Base-by-base conservation (phyloP, 2,888 invertebrate genomes). In the Onthophagus sagittarius region DNA sequence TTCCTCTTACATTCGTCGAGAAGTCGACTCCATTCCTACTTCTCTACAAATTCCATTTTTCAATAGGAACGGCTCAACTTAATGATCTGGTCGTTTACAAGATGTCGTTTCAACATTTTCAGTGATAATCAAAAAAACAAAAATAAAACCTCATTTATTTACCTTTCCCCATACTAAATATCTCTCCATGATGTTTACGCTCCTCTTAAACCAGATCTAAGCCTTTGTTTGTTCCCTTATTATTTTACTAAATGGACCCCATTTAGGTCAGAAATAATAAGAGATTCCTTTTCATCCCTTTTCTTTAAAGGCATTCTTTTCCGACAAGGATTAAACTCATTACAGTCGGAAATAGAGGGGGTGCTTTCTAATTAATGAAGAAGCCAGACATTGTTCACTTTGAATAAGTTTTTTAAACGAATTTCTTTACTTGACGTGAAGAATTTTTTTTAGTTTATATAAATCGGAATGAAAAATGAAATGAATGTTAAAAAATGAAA, bases 401-500 rank as follows among this genome's bases (percentile, higher is more conserved):
- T 53, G 39, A 53, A 53, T 53, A 53, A 53, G 2, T 53, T 9
- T 53, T 53, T 53, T 53, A 4, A 23, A 23, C 2, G 23, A 23
- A 23, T 53, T 53, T 7, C 39, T 53, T 53, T 11, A 53, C 39
- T 11, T 9, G 39, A 53, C 39, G 23, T 23, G 23, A 23, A 23
- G 23, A 23, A 23, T 23, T 23, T 23, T 23, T 23, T 23, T 23
- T 23, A 23, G 23, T 23, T 23, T 23, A 23, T 23, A 23, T 23
- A 23, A 23, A 23, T 2, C 23, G 23, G 23, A 3, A 23, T 23
- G 23, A 23, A 23, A 23, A 23, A 23, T 23, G 23, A 23, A 23
- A 23, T 23, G 1, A 23, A 23, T 23, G 23, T 2, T 23, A 23
- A 23, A 76, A 72, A 23, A 75, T 69, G 75, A 79, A 89, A 23